Conservation (phyloP, 1,140 invertebrate species). For the Capitella teleta region DNA sequence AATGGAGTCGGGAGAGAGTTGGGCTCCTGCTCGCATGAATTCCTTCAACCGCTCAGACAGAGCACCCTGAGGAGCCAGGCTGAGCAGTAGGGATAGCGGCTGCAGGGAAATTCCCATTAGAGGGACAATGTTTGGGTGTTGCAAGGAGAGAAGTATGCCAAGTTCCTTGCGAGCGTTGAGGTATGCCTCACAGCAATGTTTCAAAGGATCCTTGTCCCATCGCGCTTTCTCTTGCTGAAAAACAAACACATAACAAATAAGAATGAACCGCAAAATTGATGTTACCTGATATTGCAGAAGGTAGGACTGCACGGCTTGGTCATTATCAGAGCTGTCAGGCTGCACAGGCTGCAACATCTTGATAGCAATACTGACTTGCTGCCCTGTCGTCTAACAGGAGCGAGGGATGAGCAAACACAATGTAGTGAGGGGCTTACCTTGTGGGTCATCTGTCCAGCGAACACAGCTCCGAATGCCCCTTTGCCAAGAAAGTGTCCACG, state of each 20-base stretch:
- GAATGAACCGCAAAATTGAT: neutral
- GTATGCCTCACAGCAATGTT: constrained; percentile 69
- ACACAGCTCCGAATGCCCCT: constrained; percentile 95
- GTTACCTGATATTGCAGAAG: neutral
- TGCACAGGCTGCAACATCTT: constrained; percentile 92
- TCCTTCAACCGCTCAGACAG: constrained; percentile 68
- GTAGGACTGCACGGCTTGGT: neutral
- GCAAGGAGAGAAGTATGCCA: constrained; percentile 70
- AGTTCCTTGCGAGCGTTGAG: constrained; percentile 88
- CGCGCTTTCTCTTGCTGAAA: constrained; percentile 54
- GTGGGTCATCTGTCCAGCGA: constrained; percentile 64
- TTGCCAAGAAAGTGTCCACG: constrained; percentile 72
- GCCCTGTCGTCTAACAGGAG: neutral
- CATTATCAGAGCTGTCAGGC: constrained; percentile 54
- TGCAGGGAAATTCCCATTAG: constrained; percentile 57
- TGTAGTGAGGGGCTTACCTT: constrained; percentile 18
- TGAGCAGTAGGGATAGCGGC: constrained; percentile 81
- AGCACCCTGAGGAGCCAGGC: constrained; percentile 82
- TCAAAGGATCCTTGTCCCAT: constrained; percentile 32
- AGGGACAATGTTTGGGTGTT: constrained; percentile 84
- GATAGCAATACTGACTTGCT: constrained; percentile 64
- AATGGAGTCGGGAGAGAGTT: constrained; percentile 64
- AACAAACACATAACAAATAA: neutral
- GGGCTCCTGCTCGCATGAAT: constrained; percentile 69
- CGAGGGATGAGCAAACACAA: neutral